Conservation (phyloP, 1,140 invertebrate genomes). For the Bombus picipes region DNA sequence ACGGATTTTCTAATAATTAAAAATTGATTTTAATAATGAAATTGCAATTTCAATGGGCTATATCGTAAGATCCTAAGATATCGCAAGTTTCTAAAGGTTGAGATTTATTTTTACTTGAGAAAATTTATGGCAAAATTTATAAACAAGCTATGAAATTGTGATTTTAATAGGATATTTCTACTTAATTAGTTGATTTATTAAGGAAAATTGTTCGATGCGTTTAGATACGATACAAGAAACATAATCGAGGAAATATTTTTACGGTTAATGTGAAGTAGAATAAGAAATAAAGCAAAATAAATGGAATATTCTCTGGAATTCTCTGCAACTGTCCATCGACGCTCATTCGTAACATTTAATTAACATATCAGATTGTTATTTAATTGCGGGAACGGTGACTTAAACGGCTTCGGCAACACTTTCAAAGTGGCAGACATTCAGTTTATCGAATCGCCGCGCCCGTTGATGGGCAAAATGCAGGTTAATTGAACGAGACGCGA, state of each 20-base stretch:
- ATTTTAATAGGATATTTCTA: not conserved
- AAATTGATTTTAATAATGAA: too few species aligned
- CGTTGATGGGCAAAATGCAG: slow-evolving; percentile 32
- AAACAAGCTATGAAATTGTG: not conserved
- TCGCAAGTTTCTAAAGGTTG: too few species aligned
- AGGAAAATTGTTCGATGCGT: too few species aligned
- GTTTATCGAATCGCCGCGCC: slow-evolving; percentile 34
- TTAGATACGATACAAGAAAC: too few species aligned
- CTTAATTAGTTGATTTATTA: not conserved
- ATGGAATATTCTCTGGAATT: too few species aligned
- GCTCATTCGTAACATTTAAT: slow-evolving; percentile 13
- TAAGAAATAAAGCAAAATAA: too few species aligned
- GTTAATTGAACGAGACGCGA: slow-evolving; percentile 48
- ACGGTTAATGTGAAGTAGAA: too few species aligned
- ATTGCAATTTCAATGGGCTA: too few species aligned
- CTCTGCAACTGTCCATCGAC: not conserved
- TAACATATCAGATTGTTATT: not conserved
- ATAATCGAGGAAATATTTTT: too few species aligned
- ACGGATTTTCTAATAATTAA: too few species aligned
- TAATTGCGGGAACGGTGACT: slow-evolving; percentile 28
- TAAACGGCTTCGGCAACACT: slow-evolving; percentile 25
- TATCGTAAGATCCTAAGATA: too few species aligned
- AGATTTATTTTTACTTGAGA: too few species aligned
- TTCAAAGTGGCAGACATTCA: slow-evolving; percentile 14
- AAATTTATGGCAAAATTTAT: not conserved